Conservation (phyloP, 23 tunicate genomes). For the Ciona savignyi region DNA sequence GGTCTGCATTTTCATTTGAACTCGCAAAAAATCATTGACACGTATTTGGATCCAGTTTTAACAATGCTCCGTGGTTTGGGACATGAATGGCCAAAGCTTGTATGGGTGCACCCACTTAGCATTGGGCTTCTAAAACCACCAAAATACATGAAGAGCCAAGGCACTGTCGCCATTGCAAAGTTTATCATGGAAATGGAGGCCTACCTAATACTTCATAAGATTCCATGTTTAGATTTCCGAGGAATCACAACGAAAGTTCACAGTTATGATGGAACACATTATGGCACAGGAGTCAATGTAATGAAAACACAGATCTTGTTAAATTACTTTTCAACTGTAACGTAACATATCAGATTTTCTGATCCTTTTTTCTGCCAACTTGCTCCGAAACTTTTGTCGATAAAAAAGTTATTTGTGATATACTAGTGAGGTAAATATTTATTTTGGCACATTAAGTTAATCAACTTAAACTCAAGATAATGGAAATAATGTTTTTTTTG, state of each 20-base stretch:
- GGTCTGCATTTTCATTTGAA: conserved; percentile 27
- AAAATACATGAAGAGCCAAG: conserved; percentile 17
- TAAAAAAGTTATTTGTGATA: no score
- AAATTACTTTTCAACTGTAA: conserved; percentile 40
- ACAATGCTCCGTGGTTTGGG: neutral
- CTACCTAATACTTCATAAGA: conserved; percentile 7
- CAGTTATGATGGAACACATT: conserved; percentile 78
- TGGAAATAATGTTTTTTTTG: no score
- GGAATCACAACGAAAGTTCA: conserved; percentile 26
- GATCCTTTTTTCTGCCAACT: no score
- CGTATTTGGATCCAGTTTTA: conserved; percentile 23
- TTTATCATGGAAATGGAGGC: neutral
- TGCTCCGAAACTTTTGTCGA: no score
- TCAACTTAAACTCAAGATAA: no score
- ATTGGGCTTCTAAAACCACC: conserved; percentile 57
- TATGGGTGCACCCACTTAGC: conserved; percentile 44
- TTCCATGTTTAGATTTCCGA: conserved; percentile 37
- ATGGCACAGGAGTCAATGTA: conserved; percentile 58
- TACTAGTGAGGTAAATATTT: no score
- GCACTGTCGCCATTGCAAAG: conserved; percentile 21
- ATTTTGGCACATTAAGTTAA: no score
- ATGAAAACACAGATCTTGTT: conserved; percentile 62
- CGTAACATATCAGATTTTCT: neutral
- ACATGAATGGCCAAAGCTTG: conserved; percentile 25
- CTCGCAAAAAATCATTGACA: conserved; percentile 9